A percentile compares a stretch with the other conserved stretches of the same genome.
Evolutionary conservation across 64 coral and sea anemone species (phyloP).

Genomic region (Acropora yongei): DNA sequence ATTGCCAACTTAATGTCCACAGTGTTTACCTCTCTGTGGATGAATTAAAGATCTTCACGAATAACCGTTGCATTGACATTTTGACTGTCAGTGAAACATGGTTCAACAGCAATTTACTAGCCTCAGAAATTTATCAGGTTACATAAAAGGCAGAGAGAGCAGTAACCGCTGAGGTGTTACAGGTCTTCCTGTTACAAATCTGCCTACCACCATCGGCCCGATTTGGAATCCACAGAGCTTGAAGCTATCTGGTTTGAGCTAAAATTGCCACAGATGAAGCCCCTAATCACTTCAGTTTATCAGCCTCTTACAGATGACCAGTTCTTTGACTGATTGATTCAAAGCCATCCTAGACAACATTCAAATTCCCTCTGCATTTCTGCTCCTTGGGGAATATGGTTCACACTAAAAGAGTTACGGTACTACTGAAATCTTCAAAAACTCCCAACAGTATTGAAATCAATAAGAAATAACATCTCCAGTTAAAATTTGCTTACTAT

Average conservation of each 20-base stretch:
- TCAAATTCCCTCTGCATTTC: conserved; percentile 36
- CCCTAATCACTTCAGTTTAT: conserved; percentile 40
- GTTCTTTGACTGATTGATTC: conserved; percentile 27
- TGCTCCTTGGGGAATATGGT: conserved; percentile 26
- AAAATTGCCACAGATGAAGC: conserved; percentile 39
- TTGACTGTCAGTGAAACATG: conserved; percentile 2
- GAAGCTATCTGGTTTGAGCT: conserved; percentile 43
- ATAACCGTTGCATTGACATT: not conserved
- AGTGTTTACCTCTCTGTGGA: not conserved
- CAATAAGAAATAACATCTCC: not conserved
- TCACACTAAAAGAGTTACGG: not conserved
- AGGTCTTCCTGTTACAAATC: no score
- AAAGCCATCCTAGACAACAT: conserved; percentile 21
- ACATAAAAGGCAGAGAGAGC: no score
- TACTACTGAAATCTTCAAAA: conserved; percentile 34
- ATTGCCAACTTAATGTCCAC: conserved; percentile 12
- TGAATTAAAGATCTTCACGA: conserved; percentile 12
- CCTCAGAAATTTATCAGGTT: no score
- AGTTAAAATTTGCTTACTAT: conserved; percentile 19
- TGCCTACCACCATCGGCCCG: no score
- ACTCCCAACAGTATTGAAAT: not conserved
- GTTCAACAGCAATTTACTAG: not conserved
- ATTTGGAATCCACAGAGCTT: not conserved
- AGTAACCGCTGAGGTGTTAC: no score
- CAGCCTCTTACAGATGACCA: conserved; percentile 38